A percentile compares a stretch with the other conserved stretches of the same genome.
Conservation (phyloP, 2,888 invertebrate species). For the Thereva unica region DNA sequence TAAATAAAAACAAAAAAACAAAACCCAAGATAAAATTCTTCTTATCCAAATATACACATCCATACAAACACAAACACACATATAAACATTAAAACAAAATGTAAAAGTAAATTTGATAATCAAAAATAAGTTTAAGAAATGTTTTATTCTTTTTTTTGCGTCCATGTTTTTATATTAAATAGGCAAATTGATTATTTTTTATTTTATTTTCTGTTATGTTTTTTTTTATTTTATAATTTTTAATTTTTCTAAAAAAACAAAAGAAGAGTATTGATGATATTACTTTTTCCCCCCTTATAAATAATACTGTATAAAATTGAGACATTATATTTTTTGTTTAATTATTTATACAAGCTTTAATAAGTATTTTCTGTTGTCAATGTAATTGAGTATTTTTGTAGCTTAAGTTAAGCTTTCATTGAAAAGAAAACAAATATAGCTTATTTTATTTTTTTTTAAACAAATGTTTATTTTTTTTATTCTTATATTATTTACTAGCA, state of each 20-base stretch:
- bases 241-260: neutral
- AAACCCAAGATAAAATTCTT: neutral
- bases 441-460: conserved; percentile 26
- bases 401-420: conserved; percentile 43
- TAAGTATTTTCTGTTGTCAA: conserved; percentile 35
- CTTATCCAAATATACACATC: neutral
- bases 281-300: conserved; percentile 8
- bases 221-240: conserved; percentile 14
- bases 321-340: conserved; percentile 16
- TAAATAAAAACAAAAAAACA: conserved; percentile 9
- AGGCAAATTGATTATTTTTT: neutral
- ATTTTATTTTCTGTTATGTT: neutral
- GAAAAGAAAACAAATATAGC: conserved; percentile 28
- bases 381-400: conserved; percentile 40
- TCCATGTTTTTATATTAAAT: conserved; percentile 7
- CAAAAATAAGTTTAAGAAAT: conserved; percentile 25
- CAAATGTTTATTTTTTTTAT: neutral
- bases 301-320: conserved; percentile 2
- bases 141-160: neutral
- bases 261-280: conserved; percentile 13
- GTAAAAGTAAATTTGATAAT: conserved; percentile 30
- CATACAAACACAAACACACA: neutral
- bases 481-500: too few species aligned
- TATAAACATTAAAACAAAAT: neutral
- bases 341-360: conserved; percentile 34